Conservation (phyloP, 2,888 invertebrate species). For the Pristionchus mayeri region DNA sequence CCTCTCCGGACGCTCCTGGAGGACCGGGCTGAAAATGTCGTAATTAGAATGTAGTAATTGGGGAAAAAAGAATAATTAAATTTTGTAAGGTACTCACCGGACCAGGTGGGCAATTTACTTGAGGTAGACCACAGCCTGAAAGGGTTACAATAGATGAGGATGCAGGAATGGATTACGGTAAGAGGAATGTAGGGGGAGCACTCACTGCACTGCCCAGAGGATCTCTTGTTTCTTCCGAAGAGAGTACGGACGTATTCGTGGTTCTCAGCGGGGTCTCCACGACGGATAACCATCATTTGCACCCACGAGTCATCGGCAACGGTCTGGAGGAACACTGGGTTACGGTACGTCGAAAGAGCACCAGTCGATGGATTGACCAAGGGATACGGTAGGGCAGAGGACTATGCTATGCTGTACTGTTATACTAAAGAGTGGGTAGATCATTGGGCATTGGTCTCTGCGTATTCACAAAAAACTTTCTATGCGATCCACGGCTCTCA, state of each 20-base stretch:
- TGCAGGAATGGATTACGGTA: not conserved
- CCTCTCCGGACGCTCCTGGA: no score
- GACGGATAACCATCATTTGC: conserved; percentile 61
- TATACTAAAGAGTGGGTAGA: not conserved
- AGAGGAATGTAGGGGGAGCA: not conserved
- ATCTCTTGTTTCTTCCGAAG: conserved; percentile 67
- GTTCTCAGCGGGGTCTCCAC: conserved; percentile 61
- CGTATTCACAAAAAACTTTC: not conserved
- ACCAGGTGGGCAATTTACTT: conserved; percentile 65
- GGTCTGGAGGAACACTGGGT: conserved; percentile 50
- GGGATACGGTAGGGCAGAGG: not conserved
- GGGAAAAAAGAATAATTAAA: no score
- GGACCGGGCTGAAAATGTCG: no score
- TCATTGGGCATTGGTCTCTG: not conserved
- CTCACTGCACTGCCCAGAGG: conserved; percentile 60
- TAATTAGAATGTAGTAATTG: no score
- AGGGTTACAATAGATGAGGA: conserved; percentile 1
- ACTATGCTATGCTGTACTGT: not conserved
- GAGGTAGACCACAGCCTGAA: conserved; percentile 63
- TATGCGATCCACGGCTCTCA: not conserved
- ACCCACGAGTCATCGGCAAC: conserved; percentile 68
- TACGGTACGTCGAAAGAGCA: no score
- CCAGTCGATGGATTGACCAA: no score
- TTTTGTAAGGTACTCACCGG: no score
- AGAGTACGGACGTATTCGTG: conserved; percentile 60